Evolutionary conservation across 2,113 vertebrate species (phyloP).

Genomic region (Tympanuchus pallidicinctus): DNA sequence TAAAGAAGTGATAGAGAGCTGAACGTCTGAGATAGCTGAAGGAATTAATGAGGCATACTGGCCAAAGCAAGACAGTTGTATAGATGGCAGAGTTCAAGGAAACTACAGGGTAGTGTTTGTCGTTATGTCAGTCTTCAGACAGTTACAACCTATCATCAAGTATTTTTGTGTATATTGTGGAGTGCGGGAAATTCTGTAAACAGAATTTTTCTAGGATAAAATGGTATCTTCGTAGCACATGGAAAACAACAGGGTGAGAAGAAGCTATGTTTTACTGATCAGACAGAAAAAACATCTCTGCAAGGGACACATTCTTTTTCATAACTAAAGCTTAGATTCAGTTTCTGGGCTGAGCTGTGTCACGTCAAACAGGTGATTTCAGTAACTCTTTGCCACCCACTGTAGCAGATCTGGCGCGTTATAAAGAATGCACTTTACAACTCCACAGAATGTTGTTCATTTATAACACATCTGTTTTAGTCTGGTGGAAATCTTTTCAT

Average conservation of each 20-base stretch:
- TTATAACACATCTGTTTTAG: neutral
- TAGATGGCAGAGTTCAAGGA: neutral
- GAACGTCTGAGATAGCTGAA: neutral
- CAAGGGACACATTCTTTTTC: neutral
- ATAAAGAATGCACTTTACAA: neutral
- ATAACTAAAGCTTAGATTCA: neutral
- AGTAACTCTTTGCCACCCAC: neutral
- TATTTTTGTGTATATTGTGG: neutral
- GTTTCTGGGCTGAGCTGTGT: neutral
- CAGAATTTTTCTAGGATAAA: neutral
- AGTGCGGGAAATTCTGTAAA: neutral
- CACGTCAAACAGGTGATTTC: neutral
- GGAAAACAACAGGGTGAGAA: neutral
- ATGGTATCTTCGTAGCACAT: neutral
- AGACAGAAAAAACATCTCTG: neutral
- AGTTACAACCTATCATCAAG: neutral
- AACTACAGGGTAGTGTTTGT: rapidly evolving
- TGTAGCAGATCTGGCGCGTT: neutral
- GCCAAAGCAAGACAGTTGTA: neutral
- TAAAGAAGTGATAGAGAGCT: neutral
- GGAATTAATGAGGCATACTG: neutral
- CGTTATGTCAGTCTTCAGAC: neutral
- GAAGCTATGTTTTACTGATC: neutral
- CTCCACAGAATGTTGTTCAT: neutral
- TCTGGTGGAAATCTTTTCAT: neutral